Evolutionary conservation across 2,113 vertebrate species (phyloP), one percentile per base, ranked within the genome.

Genomic region (Heterocephalus glaber): DNA sequence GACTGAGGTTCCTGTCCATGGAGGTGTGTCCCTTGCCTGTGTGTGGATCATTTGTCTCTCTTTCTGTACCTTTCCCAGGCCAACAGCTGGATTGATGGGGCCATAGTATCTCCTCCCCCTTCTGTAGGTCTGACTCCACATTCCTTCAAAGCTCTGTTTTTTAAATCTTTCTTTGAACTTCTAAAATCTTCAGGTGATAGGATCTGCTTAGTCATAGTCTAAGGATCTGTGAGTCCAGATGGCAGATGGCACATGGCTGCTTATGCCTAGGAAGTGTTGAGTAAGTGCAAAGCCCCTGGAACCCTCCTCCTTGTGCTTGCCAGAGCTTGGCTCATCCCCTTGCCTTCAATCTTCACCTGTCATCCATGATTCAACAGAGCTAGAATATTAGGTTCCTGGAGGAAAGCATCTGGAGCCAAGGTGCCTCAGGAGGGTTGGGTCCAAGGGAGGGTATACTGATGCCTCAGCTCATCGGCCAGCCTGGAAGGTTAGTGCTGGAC

Each of bases 71-170:
- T 70, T 68, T 91, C 70, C 58, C 66, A 5, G 79, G 66, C 82
- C 66, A 38, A 9, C 11, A 89, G 88, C 94, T 85, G 80, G 80
- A 41, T 26, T 4, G 38, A 68, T 4, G 38, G 77, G 68, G 84
- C 80, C 88, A 72, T 30, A 13, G 33, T 77, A 7, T 35, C 60
- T 24, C 60, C 44, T 38, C 72, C 84, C n/a, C 72, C 24, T 72
- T 10, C 54, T 38, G 72, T 70, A 0, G 89, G 56, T 58, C n/a
- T 19, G 89, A 87, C 65, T 96, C 93, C 94, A 95, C 86, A 88
- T 94, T 89, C 88, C 97, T 94, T 81, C 35, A 3, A 63, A 66
- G 52, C 66, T 4, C 12, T 30, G 74, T 54, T 65, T 12, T 26
- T 16, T 49, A 26, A 65, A 63, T 22, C 14, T 17, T 13, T 92